Conservation (phyloP, 2,888 invertebrate genomes). For the Agrotis puta region DNA sequence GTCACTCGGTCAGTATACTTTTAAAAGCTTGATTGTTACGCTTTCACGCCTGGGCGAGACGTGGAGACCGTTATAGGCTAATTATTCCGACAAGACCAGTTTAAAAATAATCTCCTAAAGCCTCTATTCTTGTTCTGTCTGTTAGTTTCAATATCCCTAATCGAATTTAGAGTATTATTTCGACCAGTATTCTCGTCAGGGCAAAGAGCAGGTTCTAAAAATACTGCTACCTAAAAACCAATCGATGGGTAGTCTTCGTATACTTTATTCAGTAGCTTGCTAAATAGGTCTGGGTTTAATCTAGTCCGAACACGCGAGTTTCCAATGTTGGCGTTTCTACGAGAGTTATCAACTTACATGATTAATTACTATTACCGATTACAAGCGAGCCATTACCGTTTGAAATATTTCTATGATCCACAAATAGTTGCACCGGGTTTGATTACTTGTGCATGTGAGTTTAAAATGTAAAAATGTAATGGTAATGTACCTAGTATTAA, state of each 20-base stretch:
- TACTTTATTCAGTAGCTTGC: conserved; percentile 10
- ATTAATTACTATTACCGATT: conserved; percentile 3
- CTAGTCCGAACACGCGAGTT: conserved; percentile 3
- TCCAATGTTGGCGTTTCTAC: neutral
- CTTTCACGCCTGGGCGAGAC: no score
- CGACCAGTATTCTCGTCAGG: no score
- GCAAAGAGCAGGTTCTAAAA: conserved; percentile 10
- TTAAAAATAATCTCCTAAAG: neutral
- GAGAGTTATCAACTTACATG: neutral
- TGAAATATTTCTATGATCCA: no score
- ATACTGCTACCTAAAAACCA: neutral
- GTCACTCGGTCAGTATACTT: no score
- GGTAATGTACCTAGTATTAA: no score
- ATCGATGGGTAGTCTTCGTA: conserved; percentile 6
- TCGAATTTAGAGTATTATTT: conserved; percentile 2
- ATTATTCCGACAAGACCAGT: no score
- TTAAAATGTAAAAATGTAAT: no score
- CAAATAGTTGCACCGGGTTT: no score
- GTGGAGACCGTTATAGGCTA: no score
- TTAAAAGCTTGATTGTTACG: no score
- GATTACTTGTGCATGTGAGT: no score
- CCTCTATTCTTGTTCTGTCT: neutral
- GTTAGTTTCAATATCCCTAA: neutral
- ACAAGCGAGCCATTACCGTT: neutral
- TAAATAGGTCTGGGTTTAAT: conserved; percentile 1